Evolutionary conservation across 2,113 vertebrate genomes (phyloP), one percentile per base, ranked within the genome.

Genomic region (Centropus bengalensis): DNA sequence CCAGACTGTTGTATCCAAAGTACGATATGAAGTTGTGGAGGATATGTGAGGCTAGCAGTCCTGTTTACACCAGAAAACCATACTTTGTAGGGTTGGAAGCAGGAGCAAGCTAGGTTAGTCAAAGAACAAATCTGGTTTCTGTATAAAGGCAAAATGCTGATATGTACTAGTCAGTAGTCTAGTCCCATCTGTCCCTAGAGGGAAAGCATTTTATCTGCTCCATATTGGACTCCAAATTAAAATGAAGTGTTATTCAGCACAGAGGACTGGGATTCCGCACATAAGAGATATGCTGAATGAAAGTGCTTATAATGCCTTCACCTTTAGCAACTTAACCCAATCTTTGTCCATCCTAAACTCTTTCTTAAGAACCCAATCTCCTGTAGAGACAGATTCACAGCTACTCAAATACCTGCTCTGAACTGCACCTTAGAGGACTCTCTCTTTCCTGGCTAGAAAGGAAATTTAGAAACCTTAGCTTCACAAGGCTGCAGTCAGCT

Each of bases 1-100:
- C 18, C 64, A 33, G 20, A 82, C 7, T 40, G 7, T 0, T 0
- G 21, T 68, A 64, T 14, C 28, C 8, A 60, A 38, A 40, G 22
- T 26, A 87, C 26, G 19, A 28, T 27, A 32, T 66, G 23, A 89
- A 78, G 5, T 59, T 75, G 36, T 10, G 23, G 28, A 86, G 21
- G 10, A 21, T 56, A 83, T 44, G 9, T 84, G 16, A 64, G 27
- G 30, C 58, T 54, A 40, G 15, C 12, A 76, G 33, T 5, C 26
- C 20, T 76, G 18, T 56, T 78, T 75, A 12, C 26, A 64, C 16
- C 33, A 87, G 74, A 68, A 83, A 81, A 78, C 7, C 7, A 62
- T 22, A 12, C 12, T 6, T 54, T 49, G 18, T 22, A 52, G 28
- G 20, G 5, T 1, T 83, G 10, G 1, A 49, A 49, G 5, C 2